phyloP scores from a whole-genome alignment of 2,888 invertebrate genomes.

The Cotesia congregata region DNA sequence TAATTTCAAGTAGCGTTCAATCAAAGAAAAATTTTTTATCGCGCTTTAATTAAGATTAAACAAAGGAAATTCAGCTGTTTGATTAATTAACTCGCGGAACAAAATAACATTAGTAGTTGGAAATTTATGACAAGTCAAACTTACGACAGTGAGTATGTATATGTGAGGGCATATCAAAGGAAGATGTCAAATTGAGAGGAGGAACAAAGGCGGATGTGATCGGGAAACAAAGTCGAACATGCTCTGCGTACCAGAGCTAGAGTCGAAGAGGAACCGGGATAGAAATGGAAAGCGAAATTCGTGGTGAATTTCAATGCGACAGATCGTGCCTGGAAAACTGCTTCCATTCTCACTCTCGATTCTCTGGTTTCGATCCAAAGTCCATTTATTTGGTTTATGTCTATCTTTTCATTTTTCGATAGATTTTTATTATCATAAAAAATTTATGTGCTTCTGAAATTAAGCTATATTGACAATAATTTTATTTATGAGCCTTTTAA shows the following conservation, averaged over 20 bases:
- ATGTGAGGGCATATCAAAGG: slow-evolving; percentile 31
- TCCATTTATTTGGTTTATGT: slow-evolving; percentile 27
- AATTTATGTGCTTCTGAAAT: slow-evolving; percentile 1
- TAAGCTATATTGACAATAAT: not conserved
- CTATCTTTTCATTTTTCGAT: slow-evolving; percentile 29
- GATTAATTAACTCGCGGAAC: not conserved
- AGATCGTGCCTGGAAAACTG: slow-evolving; percentile 65
- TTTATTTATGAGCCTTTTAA: slow-evolving; percentile 17
- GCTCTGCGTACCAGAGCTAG: slow-evolving; percentile 35
- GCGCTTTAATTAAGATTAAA: not conserved
- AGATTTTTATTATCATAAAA: slow-evolving; percentile 12
- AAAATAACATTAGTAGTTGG: not conserved
- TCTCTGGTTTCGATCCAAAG: slow-evolving; percentile 28
- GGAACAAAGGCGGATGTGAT: slow-evolving; percentile 62
- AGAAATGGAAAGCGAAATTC: slow-evolving; percentile 69
- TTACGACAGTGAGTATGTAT: slow-evolving; percentile 18
- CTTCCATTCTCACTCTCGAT: slow-evolving; percentile 45
- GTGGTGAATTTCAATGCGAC: slow-evolving; percentile 68
- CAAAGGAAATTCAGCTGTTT: not conserved
- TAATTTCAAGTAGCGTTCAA: not conserved
- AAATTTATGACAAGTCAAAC: slow-evolving; percentile 11
- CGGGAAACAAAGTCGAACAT: slow-evolving; percentile 57
- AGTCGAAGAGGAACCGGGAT: slow-evolving; percentile 52
- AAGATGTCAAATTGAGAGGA: slow-evolving; percentile 49
- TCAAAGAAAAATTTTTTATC: not conserved